Base-by-base conservation (phyloP, 2,797 vertebrate species). In the Novumbra hubbsi region DNA sequence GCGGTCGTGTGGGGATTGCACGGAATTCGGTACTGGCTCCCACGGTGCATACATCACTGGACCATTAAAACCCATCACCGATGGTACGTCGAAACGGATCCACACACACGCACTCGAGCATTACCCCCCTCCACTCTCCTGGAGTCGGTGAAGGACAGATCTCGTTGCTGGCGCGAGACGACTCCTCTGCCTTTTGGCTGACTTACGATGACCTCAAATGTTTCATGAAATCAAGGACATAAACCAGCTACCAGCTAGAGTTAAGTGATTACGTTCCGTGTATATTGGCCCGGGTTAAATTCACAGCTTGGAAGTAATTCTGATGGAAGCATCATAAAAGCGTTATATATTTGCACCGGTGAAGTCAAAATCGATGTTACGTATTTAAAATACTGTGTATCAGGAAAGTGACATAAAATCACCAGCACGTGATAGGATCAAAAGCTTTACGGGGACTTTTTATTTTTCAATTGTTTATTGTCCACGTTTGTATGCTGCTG, bases 121-220 rank as follows among this genome's bases (percentile, higher is more conserved):
- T 38, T 60, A 11, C n/a, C 11, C 11, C 55, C n/a, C 21, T 60
- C 11, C 21, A 7, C 52, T 55, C n/a, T 55, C 24, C 21, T 60
- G 55, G 55, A 24, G 21, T 60, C 55, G 21, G 55, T 60, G 55
- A 60, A 60, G 55, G 55, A 21, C 55, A 60, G 55, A 24, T 60
- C 55, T 24, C 55, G 24, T 21, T 1, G 11, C 55, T 2, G 21
- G 21, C 55, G 24, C 12, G 14, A 3, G 24, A 27, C 55, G 21
- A 60, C 55, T 60, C 55, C 24, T 21, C 24, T 57, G n/a, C 55
- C 21, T 52, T 52, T 19, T 52, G 15, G 15, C 72, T 73, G 65
- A 45, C 76, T 71, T 34, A 38, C 17, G 30, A 72, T 73, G 49
- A 12, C 65, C 49, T 12, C 21, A 11, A 9, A 21, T 57, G 55